Evolutionary conservation across 35 echinoderm and acorn worm genomes (phyloP), one percentile per base, ranked within the genome.

Genomic region (Amphiura filiformis): DNA sequence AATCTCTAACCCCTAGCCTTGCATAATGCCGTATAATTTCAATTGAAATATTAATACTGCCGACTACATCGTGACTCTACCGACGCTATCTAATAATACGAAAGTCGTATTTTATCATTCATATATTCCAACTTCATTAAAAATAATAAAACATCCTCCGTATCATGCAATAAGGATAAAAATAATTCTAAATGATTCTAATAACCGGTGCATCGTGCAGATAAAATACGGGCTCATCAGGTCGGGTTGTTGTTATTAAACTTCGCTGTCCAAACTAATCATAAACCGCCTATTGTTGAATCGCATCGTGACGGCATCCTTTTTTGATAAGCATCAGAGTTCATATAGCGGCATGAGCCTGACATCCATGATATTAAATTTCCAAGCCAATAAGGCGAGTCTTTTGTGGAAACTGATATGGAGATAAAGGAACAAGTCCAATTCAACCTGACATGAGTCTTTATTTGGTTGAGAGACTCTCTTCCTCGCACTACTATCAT

Each of bases 41-140:
- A 17, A 4, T 47, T 47, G 41, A 47, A 47, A 47, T 9, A 9
- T 47, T 47, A 47, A 47, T 47, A 47, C 41, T 47, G 17, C 17
- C n/a, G n/a, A n/a, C n/a, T n/a, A n/a, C 41, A 47, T 47, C 17
- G n/a, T 47, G 41, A 47, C 41, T 47, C 17, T 9, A 9, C 17
- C 41, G 17, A 47, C 41, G 41, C 41, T 17, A 9, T 17, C 4
- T 47, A 47, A 47, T 47, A 4, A 47, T 17, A 9, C 17, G 41
- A 9, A 17, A 47, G 61, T 70, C 61, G 15, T n/a, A 70, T 18
- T 70, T 70, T n/a, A 70, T 70, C 61, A 70, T 70, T 70, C 61
- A 70, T 70, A n/a, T 70, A 70, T 70, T 70, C 61, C 61, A 70
- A 70, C 61, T 70, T 70, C 61, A 70, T 70, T 70, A 70, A 15